A percentile compares a stretch with the other conserved stretches of the same genome.
These are phyloP conservation scores for Polyommatus iphigenia DNA, from an alignment of 2,888 invertebrate genomes.

Conservation along the genomic window DNA sequence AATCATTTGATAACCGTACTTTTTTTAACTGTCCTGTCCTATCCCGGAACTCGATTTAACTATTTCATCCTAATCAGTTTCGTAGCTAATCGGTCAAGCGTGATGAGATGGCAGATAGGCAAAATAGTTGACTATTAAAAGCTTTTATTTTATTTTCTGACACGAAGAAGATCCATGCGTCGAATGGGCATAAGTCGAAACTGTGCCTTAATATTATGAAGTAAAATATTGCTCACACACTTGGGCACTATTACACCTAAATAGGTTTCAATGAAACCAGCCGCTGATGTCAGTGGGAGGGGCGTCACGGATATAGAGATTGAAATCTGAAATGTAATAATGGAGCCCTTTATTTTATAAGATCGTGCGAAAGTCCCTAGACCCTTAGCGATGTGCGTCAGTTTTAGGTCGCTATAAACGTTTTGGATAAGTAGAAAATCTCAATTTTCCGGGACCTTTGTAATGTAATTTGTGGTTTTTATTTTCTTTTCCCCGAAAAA, in stretches of 20 bases:
- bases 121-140: neutral
- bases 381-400: slow-evolving; percentile 1
- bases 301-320: neutral
- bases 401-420: neutral
- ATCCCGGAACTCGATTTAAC: neutral
- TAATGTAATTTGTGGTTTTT: slow-evolving; percentile 76
- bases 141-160: neutral
- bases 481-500: slow-evolving; percentile 60
- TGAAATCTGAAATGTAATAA: slow-evolving; percentile 5
- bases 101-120: neutral
- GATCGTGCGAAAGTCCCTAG: neutral
- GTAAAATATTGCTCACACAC: no score
- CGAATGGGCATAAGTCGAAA: no score
- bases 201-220: no score
- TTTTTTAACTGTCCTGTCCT: neutral
- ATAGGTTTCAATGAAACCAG: no score
- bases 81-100: neutral
- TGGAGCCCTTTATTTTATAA: neutral
- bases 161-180: no score
- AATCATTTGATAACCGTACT: no score
- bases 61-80: neutral
- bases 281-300: no score
- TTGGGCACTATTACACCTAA: no score
- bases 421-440: slow-evolving; percentile 46
- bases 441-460: slow-evolving; percentile 66